Conservation (phyloP, 1,140 invertebrate species). For the Cyclargus thomasi region DNA sequence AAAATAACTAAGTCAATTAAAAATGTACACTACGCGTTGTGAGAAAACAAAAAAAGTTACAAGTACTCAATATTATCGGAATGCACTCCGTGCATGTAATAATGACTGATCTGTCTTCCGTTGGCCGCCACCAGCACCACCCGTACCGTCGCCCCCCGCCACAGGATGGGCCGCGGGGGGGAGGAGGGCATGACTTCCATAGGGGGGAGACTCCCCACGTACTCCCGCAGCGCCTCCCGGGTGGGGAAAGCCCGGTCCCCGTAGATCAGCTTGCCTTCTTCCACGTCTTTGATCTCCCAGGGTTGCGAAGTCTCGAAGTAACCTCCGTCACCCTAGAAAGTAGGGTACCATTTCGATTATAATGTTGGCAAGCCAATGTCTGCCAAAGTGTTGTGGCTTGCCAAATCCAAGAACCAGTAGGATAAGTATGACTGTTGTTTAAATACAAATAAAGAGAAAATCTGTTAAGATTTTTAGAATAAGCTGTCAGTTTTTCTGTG, state of each 20-base stretch:
- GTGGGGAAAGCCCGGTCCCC: conserved; percentile 36
- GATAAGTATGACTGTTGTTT: no score
- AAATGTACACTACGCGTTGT: no score
- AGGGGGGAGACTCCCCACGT: conserved; percentile 35
- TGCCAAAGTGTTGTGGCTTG: no score
- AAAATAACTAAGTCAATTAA: no score
- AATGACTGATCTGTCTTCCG: conserved; percentile 47
- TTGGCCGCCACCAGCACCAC: conserved; percentile 38
- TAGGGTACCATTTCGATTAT: no score
- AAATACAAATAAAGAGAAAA: no score
- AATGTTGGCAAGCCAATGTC: no score
- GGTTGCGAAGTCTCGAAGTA: conserved; percentile 49
- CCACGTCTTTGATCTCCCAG: conserved; percentile 38
- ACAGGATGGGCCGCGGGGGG: conserved; percentile 34
- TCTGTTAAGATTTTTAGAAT: no score
- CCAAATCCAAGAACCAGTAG: no score
- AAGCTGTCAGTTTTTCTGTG: no score
- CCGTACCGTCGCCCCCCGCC: conserved; percentile 30
- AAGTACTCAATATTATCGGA: conserved; percentile 46
- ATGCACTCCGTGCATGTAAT: conserved; percentile 40
- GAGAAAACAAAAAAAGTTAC: conserved; percentile 26
- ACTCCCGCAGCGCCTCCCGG: conserved; percentile 33
- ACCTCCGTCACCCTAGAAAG: conserved; percentile 48
- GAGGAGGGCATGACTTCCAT: conserved; percentile 19
- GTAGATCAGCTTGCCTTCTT: conserved; percentile 35